Evolutionary conservation across 2,797 vertebrate genomes (phyloP), one percentile per base, ranked within the genome.

Genomic region (Schizopygopsis malacanthus): DNA sequence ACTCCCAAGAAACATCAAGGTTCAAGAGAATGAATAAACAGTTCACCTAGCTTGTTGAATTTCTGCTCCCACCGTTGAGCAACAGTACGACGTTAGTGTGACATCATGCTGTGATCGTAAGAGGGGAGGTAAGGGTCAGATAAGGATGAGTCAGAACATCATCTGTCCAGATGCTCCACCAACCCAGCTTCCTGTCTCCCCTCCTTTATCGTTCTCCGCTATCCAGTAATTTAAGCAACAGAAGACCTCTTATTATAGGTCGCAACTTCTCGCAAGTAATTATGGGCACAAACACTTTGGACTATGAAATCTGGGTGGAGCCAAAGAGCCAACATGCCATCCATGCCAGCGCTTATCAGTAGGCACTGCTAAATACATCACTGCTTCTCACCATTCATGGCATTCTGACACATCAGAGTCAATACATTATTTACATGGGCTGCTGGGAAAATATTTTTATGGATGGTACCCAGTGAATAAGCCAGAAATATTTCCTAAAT

Each of bases 241-340:
- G 28, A 47, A 47, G 15, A 82, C 69, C 37, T 75, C 52, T 45
- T 15, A 79, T 65, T 79, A 83, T 54, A 43, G 83, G 79, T 73
- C 11, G 54, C 76, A 41, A 41, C 20, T 16, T 59, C 52, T 59
- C 20, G 5, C 52, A 54, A 50, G 11, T 76, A 77, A 80, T 52
- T 50, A 59, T 56, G n/a, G 45, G 45, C 52, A 80, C 70, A 65
- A 84, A 83, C 77, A 61, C 13, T 83, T 59, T 78, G 54, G 70
- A 70, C 85, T 45, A 75, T 70, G 25, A 85, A 45, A 59, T 73
- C 77, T 72, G 80, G 70, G 82, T 86, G 71, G 59, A 77, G 87
- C 67, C 15, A 87, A 8, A 81, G 39, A 78, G 81, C 25, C 70
- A 37, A 84, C 67, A 87, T 78, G 84, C 81, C 77, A 86, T 59